These are phyloP conservation scores for Spheniscus humboldti DNA, from an alignment of 2,797 vertebrate genomes.

Conservation along the genomic window DNA sequence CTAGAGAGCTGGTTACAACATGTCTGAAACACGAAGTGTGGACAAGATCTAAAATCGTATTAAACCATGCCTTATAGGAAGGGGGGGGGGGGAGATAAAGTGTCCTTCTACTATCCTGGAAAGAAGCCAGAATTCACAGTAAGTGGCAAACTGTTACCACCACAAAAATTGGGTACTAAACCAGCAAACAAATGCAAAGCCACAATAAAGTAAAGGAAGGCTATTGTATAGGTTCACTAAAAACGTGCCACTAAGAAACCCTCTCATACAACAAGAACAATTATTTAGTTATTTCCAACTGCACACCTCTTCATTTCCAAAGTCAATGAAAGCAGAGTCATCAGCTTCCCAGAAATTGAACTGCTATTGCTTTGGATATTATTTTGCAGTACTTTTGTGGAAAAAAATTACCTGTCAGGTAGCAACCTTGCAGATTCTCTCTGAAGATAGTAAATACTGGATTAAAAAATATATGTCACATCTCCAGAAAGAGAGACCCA, in stretches of 20 bases:
- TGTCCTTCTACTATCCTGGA: neutral
- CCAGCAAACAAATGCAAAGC: neutral
- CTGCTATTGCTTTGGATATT: neutral
- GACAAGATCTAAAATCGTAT: neutral
- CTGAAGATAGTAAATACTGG: neutral
- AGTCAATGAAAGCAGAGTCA: neutral
- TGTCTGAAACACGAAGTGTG: neutral
- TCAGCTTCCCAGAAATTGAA: neutral
- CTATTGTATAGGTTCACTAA: neutral
- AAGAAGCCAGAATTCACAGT: neutral
- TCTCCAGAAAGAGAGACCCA: neutral
- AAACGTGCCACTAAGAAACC: neutral
- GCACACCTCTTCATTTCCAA: neutral
- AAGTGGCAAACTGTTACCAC: neutral
- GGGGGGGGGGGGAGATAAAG: neutral
- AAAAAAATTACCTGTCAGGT: neutral
- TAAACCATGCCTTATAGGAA: neutral
- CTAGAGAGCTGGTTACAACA: neutral
- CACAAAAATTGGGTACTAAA: neutral
- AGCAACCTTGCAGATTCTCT: neutral
- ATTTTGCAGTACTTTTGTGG: neutral
- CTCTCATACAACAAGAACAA: neutral
- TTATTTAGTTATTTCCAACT: neutral
- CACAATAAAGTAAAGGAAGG: neutral
- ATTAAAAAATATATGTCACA: neutral